Evolutionary conservation across 2,888 invertebrate genomes (phyloP).

Genomic region (Hanleya hanleyi): DNA sequence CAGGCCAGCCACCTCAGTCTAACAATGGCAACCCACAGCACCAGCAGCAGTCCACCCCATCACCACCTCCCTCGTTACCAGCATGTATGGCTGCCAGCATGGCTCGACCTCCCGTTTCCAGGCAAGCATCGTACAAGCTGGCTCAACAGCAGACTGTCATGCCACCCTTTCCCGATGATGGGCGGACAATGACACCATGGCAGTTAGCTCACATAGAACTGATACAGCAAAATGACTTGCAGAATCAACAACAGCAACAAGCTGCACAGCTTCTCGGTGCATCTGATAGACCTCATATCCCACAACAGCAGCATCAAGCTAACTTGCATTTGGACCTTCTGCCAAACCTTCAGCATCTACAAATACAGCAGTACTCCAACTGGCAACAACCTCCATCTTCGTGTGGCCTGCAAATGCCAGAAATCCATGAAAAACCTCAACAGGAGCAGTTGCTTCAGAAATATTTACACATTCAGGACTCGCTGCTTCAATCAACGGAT

Average conservation of each 20-base stretch:
- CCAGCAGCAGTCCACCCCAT: background rate
- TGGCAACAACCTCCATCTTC: background rate
- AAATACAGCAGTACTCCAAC: background rate
- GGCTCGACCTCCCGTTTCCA: conserved; percentile 81
- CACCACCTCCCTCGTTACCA: background rate
- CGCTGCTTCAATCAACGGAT: background rate
- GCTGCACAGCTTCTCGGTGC: too few species aligned
- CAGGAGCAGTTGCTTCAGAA: background rate
- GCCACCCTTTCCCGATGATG: conserved; percentile 79
- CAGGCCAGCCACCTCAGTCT: background rate
- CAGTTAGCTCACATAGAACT: background rate
- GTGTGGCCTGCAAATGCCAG: background rate
- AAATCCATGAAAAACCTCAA: background rate
- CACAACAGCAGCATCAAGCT: background rate
- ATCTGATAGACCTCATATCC: background rate
- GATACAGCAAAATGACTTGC: background rate
- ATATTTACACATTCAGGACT: background rate
- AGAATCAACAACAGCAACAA: too few species aligned
- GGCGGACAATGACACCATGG: background rate
- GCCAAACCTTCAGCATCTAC: background rate
- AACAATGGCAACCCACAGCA: background rate
- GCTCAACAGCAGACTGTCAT: conserved; percentile 89
- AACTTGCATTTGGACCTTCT: background rate
- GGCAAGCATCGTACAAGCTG: conserved; percentile 91
- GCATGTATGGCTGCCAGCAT: conserved; percentile 20